Conservation (phyloP, 1,140 invertebrate species). For the Macrosteles quadrilineatus region DNA sequence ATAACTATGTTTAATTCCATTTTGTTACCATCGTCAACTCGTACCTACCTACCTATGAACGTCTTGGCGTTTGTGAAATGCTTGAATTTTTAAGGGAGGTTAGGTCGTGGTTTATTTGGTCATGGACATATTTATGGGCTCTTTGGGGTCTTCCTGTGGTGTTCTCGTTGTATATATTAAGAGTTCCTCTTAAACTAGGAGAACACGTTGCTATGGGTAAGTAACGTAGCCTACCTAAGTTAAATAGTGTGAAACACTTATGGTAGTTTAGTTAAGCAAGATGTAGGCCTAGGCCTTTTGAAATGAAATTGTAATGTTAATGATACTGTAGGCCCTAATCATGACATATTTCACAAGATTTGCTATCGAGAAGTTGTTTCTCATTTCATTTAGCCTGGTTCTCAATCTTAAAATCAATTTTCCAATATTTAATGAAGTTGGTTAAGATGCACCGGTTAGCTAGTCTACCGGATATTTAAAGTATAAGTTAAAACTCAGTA, state of each 20-base stretch:
- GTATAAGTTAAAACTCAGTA: too few species aligned
- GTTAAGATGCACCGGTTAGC: too few species aligned
- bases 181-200: constrained; percentile 59
- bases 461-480: too few species aligned
- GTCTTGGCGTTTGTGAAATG: not conserved
- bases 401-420: not conserved
- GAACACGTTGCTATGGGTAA: constrained; percentile 59
- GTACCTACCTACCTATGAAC: too few species aligned
- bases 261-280: not conserved
- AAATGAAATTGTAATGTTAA: not conserved
- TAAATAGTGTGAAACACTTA: not conserved
- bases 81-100: constrained; percentile 25
- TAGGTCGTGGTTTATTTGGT: constrained; percentile 55
- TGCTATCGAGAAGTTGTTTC: not conserved
- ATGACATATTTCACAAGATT: not conserved
- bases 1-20: too few species aligned
- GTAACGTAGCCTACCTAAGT: constrained; percentile 3
- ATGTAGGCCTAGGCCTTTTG: not conserved
- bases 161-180: constrained; percentile 59
- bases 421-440: too few species aligned
- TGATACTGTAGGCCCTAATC: not conserved
- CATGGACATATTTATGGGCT: constrained; percentile 62
- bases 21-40: too few species aligned
- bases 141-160: constrained; percentile 60
- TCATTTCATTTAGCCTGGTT: not conserved